phyloP scores from a whole-genome alignment of 2,113 vertebrate genomes.

The Tapirus terrestris region DNA sequence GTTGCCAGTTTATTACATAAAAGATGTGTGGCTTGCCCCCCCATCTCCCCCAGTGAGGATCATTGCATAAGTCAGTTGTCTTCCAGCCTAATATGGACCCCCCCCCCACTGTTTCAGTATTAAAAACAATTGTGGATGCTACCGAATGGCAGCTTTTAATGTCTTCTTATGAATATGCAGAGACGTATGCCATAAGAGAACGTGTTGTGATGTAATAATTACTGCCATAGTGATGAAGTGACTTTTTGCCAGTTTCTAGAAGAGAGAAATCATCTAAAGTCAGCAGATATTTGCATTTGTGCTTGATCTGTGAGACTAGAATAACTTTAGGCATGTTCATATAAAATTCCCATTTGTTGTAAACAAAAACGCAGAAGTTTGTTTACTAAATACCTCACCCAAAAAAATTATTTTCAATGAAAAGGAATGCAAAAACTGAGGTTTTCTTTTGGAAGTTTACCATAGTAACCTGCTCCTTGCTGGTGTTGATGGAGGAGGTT shows the following conservation, averaged over 20 bases:
- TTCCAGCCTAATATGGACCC: background rate
- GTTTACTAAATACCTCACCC: background rate
- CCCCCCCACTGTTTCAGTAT: background rate
- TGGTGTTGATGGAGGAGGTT: background rate
- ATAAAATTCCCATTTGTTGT: background rate
- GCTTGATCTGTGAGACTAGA: background rate
- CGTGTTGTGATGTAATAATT: background rate
- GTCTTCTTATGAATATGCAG: background rate
- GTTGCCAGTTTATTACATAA: conserved; percentile 9
- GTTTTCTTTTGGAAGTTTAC: background rate
- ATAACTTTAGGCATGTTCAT: background rate
- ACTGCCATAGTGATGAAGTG: conserved; percentile 52
- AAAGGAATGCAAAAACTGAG: conserved; percentile 3
- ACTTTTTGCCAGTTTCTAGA: conserved; percentile 62
- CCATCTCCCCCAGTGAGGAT: background rate
- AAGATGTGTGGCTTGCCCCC: background rate
- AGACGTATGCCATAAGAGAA: background rate
- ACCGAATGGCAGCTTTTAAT: conserved; percentile 58
- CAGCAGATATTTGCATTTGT: background rate
- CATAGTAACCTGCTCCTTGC: background rate
- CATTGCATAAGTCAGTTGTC: background rate
- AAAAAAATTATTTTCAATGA: background rate
- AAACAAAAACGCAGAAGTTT: background rate
- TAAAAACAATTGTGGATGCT: background rate
- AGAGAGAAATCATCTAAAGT: background rate